Conservation (phyloP, 2,888 invertebrate genomes). For the Strigamia maritima region DNA sequence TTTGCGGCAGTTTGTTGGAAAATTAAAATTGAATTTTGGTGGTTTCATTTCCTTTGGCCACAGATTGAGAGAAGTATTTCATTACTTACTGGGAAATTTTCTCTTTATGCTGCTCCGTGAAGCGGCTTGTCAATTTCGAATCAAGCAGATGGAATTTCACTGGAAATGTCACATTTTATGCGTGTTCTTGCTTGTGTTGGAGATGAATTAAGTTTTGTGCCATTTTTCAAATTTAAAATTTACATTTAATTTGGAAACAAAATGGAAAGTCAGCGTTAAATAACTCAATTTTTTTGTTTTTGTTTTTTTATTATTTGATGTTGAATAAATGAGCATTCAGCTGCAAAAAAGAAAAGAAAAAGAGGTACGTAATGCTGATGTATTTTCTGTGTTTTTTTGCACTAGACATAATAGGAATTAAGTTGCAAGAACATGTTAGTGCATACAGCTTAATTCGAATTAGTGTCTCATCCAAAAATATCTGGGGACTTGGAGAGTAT, state of each 20-base stretch:
- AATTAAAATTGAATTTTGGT: slow-evolving; percentile 11
- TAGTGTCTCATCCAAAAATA: background rate
- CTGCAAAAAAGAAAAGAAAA: background rate
- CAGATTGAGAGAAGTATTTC: slow-evolving; percentile 22
- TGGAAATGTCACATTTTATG: background rate
- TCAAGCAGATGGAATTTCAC: background rate
- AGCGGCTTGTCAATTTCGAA: background rate
- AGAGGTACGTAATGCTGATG: background rate
- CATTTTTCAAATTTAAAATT: background rate
- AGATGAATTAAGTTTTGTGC: background rate
- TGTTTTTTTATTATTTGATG: background rate
- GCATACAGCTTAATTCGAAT: background rate
- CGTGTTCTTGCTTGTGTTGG: background rate
- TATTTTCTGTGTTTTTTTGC: background rate
- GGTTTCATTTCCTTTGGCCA: background rate
- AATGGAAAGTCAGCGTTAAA: background rate
- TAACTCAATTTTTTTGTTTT: background rate
- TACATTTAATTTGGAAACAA: background rate
- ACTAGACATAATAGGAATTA: background rate
- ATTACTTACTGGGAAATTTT: background rate
- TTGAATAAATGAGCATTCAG: background rate
- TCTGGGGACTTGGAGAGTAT: background rate
- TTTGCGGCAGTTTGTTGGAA: background rate
- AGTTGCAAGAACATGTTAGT: background rate
- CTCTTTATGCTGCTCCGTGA: background rate